These are phyloP conservation scores for Hirtodrosophila alboralis DNA, from an alignment of 2,888 invertebrate genomes.

Conservation along the genomic window DNA sequence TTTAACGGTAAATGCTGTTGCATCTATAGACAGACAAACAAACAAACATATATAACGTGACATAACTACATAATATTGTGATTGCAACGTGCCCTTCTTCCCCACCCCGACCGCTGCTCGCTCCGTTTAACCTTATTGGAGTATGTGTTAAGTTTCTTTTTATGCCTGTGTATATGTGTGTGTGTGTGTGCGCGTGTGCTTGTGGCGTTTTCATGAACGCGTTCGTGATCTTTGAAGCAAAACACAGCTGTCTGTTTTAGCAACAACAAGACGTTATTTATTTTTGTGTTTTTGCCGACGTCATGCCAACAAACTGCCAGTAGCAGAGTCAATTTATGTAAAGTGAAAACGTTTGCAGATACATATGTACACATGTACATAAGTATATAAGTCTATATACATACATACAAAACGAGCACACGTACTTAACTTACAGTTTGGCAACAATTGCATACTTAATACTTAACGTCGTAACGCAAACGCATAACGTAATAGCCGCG, in stretches of 20 bases:
- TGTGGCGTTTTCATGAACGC: slow-evolving; percentile 74
- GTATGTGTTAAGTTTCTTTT: slow-evolving; percentile 49
- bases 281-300: slow-evolving; percentile 58
- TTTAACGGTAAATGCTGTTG: slow-evolving; percentile 60
- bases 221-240: slow-evolving; percentile 81
- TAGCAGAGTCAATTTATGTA: slow-evolving; percentile 69
- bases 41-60: slow-evolving; percentile 53
- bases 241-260: slow-evolving; percentile 73
- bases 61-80: slow-evolving; percentile 71
- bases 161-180: slow-evolving; percentile 16
- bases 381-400: background rate
- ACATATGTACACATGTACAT: slow-evolving; percentile 17
- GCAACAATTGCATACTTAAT: slow-evolving; percentile 12
- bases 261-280: slow-evolving; percentile 11
- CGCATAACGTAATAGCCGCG: too few species aligned
- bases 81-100: slow-evolving; percentile 48
- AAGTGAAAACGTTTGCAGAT: slow-evolving; percentile 61
- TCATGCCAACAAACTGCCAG: slow-evolving; percentile 73
- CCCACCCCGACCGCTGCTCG: background rate
- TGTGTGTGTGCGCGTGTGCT: slow-evolving; percentile 20
- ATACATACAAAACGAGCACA: slow-evolving; percentile 9
- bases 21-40: too few species aligned
- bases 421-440: slow-evolving; percentile 14
- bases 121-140: slow-evolving; percentile 13
- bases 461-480: slow-evolving; percentile 1